Evolutionary conservation across 2,113 vertebrate species (phyloP).

Genomic region (Polypterus bichir): DNA sequence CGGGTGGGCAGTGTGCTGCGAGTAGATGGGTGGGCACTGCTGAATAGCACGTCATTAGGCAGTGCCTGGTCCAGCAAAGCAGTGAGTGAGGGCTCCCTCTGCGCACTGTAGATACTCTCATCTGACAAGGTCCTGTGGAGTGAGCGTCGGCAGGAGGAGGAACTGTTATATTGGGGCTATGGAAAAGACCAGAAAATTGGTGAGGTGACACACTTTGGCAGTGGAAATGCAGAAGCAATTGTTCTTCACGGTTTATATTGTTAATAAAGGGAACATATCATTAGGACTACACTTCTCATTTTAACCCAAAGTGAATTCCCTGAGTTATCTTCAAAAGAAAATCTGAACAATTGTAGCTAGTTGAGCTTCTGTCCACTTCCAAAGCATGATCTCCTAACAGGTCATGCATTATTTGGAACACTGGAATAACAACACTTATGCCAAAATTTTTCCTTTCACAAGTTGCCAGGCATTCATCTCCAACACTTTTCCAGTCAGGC

Average conservation of each 20-base stretch:
- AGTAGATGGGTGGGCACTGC: conserved; percentile 75
- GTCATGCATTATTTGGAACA: too few relatives aligned
- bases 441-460: too few relatives aligned
- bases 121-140: conserved; percentile 86
- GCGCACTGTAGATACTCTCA: conserved; percentile 88
- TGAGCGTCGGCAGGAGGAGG: conserved; percentile 62
- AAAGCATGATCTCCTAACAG: too few relatives aligned
- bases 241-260: not conserved
- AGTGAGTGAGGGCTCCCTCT: conserved; percentile 67
- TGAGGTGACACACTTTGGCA: conserved; percentile 27
- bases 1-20: conserved; percentile 65
- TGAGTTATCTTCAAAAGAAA: too few relatives aligned
- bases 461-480: too few relatives aligned
- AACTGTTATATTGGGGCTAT: conserved; percentile 69
- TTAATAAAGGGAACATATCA: too few relatives aligned
- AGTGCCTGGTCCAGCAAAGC: conserved; percentile 67
- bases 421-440: too few relatives aligned
- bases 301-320: too few relatives aligned
- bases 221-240: not conserved
- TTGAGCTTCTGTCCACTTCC: too few relatives aligned
- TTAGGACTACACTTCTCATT: too few relatives aligned
- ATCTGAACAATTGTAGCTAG: too few relatives aligned
- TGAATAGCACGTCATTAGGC: conserved; percentile 79
- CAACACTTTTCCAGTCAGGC: too few relatives aligned
- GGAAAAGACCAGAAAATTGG: conserved; percentile 27